Conservation (phyloP, 1,140 invertebrate species). For the Drosophila lini region DNA sequence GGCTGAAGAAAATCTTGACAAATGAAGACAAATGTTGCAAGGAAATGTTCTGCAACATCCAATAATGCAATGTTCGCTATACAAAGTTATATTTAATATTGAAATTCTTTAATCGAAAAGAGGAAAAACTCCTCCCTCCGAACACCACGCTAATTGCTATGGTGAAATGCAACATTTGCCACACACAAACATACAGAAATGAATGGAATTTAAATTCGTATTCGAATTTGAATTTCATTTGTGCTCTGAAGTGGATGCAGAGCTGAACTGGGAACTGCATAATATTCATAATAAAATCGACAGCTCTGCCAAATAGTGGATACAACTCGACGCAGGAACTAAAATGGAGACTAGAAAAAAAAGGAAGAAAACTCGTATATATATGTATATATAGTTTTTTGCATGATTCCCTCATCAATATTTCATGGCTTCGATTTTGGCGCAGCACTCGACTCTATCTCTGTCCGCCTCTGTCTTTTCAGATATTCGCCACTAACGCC, state of each 20-base stretch:
- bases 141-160: constrained; percentile 40
- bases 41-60: too few species aligned
- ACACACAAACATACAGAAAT: not conserved
- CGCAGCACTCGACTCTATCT: constrained; percentile 61
- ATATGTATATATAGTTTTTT: constrained; percentile 37
- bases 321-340: constrained; percentile 58
- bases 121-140: not conserved
- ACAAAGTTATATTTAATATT: not conserved
- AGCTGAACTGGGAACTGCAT: constrained; percentile 58
- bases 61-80: too few species aligned
- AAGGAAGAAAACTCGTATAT: not conserved
- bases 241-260: constrained; percentile 16
- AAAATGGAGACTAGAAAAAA: constrained; percentile 42
- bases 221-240: constrained; percentile 57
- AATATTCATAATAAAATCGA: constrained; percentile 68
- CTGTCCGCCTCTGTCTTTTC: constrained; percentile 47
- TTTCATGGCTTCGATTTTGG: constrained; percentile 76
- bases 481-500: constrained; percentile 84
- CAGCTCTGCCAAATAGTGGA: constrained; percentile 35
- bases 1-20: too few species aligned
- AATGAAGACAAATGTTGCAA: too few species aligned
- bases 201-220: constrained; percentile 50
- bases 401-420: constrained; percentile 75
- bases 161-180: constrained; percentile 46
- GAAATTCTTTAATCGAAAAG: not conserved